Evolutionary conservation across 2,113 vertebrate species (phyloP), one percentile per base, ranked within the genome.

Genomic region (Hystrix cristata): DNA sequence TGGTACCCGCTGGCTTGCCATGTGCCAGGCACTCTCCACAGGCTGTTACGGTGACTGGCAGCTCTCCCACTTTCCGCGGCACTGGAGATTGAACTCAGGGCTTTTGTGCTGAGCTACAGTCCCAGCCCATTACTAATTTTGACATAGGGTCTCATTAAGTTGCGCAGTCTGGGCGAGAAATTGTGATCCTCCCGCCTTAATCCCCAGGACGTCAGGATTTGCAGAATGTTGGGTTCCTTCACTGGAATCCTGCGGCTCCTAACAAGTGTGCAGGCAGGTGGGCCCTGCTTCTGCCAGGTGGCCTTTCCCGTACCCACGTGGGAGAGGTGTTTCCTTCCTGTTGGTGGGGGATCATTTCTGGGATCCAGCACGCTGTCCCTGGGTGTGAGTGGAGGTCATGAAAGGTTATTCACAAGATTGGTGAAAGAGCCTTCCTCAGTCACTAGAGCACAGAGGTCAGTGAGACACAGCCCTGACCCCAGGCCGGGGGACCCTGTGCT

Each of bases 381-480:
- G 0, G 25, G 25, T 18, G 8, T 2, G 2, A 60, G 18, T 25
- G 55, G 69, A 62, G 74, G 1, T 1, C 43, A 0, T 6, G 3
- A 1, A 2, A 7, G 25, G 55, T 51, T 12, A 4, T 0, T 18
- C 5, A 6, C 43, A 29, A 19, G 76, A 4, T 55, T 19, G 76
- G 31, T 34, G 15, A 34, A 55, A 18, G 1, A 7, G 15, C 7
- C 91, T 21, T 14, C n/a, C 53, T 1, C 1, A 21, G 13, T 62
- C 19, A 0, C 16, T 7, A 23, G 38, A 16, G 19, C 10, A 0
- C 31, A 18, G 14, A 34, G 64, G 59, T 27, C 21, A 18, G 10
- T 0, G 12, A 23, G 89, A 53, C 0, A 0, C 0, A 5, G 0
- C 18, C 7, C 27, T 8, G 29, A n/a, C 4, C 43, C 23, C 11